A percentile compares a stretch with the other conserved stretches of the same genome.
Conservation (phyloP, 1,140 invertebrate species). For the Chironomus tepperi region DNA sequence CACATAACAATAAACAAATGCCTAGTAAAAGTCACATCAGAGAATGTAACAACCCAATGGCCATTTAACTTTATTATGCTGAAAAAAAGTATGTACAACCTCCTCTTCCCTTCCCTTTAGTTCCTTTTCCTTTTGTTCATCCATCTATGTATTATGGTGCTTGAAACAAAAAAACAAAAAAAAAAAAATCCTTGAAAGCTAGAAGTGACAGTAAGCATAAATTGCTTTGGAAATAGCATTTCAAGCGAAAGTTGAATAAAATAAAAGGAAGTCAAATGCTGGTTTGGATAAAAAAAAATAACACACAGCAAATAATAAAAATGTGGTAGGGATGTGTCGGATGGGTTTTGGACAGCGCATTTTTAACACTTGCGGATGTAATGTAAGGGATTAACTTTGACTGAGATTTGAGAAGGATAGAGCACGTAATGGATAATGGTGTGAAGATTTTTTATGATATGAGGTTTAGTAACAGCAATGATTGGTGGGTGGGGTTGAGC, state of each 20-base stretch:
- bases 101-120: no score
- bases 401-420: no score
- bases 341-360: no score
- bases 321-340: no score
- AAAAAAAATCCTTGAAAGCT: conserved; percentile 12
- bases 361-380: no score
- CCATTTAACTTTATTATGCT: conserved; percentile 9
- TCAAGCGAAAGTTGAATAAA: conserved; percentile 1
- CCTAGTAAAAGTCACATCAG: conserved; percentile 3
- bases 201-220: conserved; percentile 12
- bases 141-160: not conserved
- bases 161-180: not conserved
- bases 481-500: no score
- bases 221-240: not conserved
- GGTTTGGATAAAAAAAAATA: conserved; percentile 6
- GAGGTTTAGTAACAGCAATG: no score
- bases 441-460: no score
- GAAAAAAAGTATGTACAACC: not conserved
- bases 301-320: not conserved
- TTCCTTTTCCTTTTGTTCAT: no score
- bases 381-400: no score
- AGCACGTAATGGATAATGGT: no score
- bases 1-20: not conserved
- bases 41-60: conserved; percentile 7
- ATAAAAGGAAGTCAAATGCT: conserved; percentile 13